Evolutionary conservation across 2,113 vertebrate species (phyloP).

Genomic region (Tinamus guttatus): DNA sequence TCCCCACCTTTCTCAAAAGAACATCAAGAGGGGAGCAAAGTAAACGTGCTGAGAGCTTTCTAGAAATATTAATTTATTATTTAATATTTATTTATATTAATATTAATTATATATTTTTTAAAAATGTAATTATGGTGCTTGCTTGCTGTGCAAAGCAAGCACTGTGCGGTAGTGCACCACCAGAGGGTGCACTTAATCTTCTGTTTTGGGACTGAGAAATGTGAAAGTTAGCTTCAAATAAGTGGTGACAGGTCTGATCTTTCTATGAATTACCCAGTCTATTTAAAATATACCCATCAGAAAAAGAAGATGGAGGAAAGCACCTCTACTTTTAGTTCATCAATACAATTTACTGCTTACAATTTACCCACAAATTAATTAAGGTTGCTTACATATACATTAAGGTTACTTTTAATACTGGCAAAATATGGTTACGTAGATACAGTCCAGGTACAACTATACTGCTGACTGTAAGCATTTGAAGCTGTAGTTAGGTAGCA

Average conservation of each 20-base stretch:
- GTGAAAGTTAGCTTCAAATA: neutral
- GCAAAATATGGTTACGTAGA: rapidly evolving
- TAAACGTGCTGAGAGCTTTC: no score
- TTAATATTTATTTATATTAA: no score
- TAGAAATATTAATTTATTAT: no score
- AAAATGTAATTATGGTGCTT: no score
- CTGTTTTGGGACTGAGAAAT: neutral
- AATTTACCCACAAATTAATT: neutral
- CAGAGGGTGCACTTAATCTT: conserved; percentile 38
- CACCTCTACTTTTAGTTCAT: no score
- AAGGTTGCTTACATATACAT: no score
- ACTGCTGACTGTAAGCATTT: rapidly evolving
- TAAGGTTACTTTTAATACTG: rapidly evolving
- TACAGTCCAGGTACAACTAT: rapidly evolving
- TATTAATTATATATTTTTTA: no score
- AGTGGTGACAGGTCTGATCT: neutral
- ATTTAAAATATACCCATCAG: neutral
- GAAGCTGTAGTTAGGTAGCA: rapidly evolving
- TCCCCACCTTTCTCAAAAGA: no score
- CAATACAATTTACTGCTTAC: rapidly evolving
- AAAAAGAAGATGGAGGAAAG: neutral
- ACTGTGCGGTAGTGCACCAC: neutral
- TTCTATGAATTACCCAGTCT: neutral
- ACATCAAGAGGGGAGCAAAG: neutral
- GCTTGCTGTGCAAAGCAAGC: neutral